Percentiles rank a stretch among this genome's conserved stretches.
Evolutionary conservation across 2,888 invertebrate genomes (phyloP).

Genomic region (Chloromyia formosa): DNA sequence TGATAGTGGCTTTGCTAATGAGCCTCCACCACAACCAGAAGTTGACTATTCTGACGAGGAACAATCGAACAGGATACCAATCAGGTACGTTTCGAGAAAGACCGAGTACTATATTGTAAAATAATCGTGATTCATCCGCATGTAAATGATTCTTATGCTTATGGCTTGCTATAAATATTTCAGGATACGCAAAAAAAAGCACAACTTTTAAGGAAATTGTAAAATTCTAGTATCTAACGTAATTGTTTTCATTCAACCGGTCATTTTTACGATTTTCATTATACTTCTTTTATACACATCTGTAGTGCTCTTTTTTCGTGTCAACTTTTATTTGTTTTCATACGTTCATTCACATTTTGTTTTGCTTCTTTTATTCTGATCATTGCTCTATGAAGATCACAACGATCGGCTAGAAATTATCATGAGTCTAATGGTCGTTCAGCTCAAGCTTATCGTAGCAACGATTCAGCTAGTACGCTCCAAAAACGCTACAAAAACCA

Average conservation of each 20-base stretch:
- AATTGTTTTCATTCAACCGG: not conserved
- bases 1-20: conserved; percentile 91
- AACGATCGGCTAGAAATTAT: conserved; percentile 33
- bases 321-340: conserved; percentile 13
- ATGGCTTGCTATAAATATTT: too few species aligned
- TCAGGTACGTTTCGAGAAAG: conserved; percentile 60
- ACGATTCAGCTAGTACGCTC: conserved; percentile 38
- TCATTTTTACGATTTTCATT: not conserved
- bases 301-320: conserved; percentile 1
- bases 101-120: not conserved
- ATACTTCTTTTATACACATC: not conserved
- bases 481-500: conserved; percentile 56
- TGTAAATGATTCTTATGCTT: not conserved
- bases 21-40: conserved; percentile 86
- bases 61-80: conserved; percentile 70
- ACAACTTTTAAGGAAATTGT: not conserved
- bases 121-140: not conserved
- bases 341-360: conserved; percentile 25
- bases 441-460: conserved; percentile 57
- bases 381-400: conserved; percentile 31
- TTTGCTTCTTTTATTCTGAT: conserved; percentile 20
- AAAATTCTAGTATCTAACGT: not conserved
- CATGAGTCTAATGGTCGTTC: conserved; percentile 46
- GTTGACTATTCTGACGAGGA: conserved; percentile 92
- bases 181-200: not conserved